Base-by-base conservation (phyloP, 2,888 invertebrate species). In the Megastigmus dorsalis region DNA sequence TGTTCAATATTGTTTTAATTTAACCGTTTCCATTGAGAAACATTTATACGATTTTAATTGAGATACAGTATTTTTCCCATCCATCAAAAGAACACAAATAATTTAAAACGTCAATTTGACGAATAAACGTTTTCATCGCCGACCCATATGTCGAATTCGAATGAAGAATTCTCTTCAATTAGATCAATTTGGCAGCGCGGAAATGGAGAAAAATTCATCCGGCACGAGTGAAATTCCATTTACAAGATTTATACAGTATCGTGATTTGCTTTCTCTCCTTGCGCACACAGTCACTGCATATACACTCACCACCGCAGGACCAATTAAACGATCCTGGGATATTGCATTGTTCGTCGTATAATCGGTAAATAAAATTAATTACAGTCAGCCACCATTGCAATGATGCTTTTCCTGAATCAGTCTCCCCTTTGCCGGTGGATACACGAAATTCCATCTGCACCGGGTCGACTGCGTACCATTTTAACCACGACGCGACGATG, bases 281-380 rank as follows among this genome's bases (percentile, higher is more conserved):
- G n/a, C n/a, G n/a, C n/a, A n/a, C n/a, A n/a, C n/a, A n/a, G n/a
- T n/a, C n/a, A 20, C 23, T 48, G 10, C 13, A 43, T 43, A 43
- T 43, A 43, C n/a, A n/a, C n/a, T n/a, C n/a, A n/a, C n/a, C n/a
- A n/a, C n/a, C n/a, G n/a, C n/a, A 9, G 33, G 9, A 20, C 3
- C 33, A 20, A 20, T 30, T 45, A 30, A 33, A 48, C 33, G 28
- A 62, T 33, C 28, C 18, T 10, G 18, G 18, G n/a, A n/a, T 1
- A 13, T n/a, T 10, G 10, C 45, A 45, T 45, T 43, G 41, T 41
- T 60, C 43, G 13, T 15, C 33, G 20, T 45, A n/a, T n/a, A 45
- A 48, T 36, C 55, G 10, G 48, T 48, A 45, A 45, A 48, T 57
- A 67, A 67, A 67, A 67, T 67, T 67, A 57, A 48, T 67, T 67